Base-by-base conservation (phyloP, 2,797 vertebrate species). In the Bucorvus abyssinicus region DNA sequence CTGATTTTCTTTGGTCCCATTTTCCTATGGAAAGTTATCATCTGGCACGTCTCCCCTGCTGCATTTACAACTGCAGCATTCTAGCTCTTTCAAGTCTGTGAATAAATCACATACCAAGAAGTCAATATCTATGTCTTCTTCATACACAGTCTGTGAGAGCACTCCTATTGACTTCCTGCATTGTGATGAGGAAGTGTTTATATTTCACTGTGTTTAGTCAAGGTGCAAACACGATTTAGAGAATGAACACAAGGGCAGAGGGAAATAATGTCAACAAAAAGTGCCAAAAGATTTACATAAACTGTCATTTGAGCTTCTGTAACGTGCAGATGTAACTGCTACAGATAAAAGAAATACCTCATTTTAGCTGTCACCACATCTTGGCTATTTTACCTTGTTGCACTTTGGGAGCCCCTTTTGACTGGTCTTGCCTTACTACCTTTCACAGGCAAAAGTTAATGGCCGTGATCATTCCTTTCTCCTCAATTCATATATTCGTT, bases 401-500 rank as follows among this genome's bases (percentile, higher is more conserved):
- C 71, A 47, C 64, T 74, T 76, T 90, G 79, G 47, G 70, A 56
- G 26, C 42, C 60, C 56, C 38, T 12, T 84, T 77, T 83, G 74
- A 76, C 90, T 60, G 69, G 57, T 90, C 90, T 86, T 93, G 84
- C 59, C 77, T 92, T 79, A 30, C 29, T 65, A 22, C 81, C 60
- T 94, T 94, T 94, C 73, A 65, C 47, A 93, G 76, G 40, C 76
- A 80, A 75, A 75, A 82, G 32, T 80, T 73, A 90, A 70, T 86
- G 68, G 40, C 63, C 29, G 9, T 61, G 53, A 74, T 94, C 69
- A 84, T 92, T 86, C 80, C 90, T 94, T 93, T 97, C 93, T 96
- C 42, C 77, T 93, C 79, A 64, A 67, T 96, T 95, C 93, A 88
- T 87, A 85, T 84, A 95, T 69, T 87, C 84, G 87, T 87, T 90